Base-by-base conservation (phyloP, 2,113 vertebrate genomes). In the Lontra canadensis region DNA sequence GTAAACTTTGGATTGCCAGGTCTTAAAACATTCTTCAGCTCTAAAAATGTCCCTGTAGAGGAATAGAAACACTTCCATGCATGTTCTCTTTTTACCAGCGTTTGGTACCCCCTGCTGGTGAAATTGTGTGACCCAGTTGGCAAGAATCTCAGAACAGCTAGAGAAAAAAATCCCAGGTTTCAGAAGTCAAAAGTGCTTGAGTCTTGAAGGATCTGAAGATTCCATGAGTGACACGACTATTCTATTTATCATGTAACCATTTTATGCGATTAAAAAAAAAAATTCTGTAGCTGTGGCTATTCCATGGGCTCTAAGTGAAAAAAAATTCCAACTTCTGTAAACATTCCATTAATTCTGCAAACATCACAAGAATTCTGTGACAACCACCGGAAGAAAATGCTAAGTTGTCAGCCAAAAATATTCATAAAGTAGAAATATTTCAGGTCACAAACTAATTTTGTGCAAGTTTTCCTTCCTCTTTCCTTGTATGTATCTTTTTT, bases 41-140 rank as follows among this genome's bases (percentile, higher is more conserved):
- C 67, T 25, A 31, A 17, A 91, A 85, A 57, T 20, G 57, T 81
- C 39, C 87, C 76, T 83, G 80, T 44, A 80, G 63, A 86, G 49
- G 59, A 90, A 69, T 7, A 34, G 52, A 29, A 7, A 86, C n/a
- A 26, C 49, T 63, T 71, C 1, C 52, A 25, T 20, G n/a, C 25
- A 6, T 1, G 7, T 9, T 67, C 5, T 93, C 74, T 88, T 95
- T 96, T 79, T 9, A 83, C 59, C 97, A 96, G 97, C 90, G 84
- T 96, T 80, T 92, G 57, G 97, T 97, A 96, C 92, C 90, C 92
- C 95, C 96, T 98, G 84, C 97, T 98, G 97, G 98, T 55, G 95
- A 97, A 92, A 97, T 13, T 67, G 29, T 73, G 52, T 69, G 83
- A 55, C 95, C 92, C 34, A 71, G 4, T 7, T 92, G 85, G 44